phyloP scores from a whole-genome alignment of 2,888 invertebrate species.

The Asteroscopus sphinx region DNA sequence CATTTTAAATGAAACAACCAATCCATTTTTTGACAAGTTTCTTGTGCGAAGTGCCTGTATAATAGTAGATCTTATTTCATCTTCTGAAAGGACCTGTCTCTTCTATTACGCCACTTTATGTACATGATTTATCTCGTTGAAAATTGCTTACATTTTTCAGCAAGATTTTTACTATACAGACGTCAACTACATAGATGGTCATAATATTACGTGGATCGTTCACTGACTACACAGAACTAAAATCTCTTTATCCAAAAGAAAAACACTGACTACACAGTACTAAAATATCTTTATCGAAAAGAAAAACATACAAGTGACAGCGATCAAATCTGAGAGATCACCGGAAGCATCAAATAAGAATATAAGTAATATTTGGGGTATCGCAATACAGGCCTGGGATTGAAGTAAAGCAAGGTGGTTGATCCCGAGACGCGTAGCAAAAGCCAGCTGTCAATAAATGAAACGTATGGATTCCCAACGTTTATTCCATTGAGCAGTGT shows the following conservation, averaged over 20 bases:
- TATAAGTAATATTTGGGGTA: conserved; percentile 38
- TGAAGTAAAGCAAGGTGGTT: conserved; percentile 52
- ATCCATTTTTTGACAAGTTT: conserved; percentile 27
- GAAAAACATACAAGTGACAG: conserved; percentile 15
- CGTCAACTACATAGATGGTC: conserved; percentile 16
- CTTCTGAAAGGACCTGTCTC: conserved; percentile 44
- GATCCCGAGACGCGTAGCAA: conserved; percentile 47
- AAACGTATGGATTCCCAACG: conserved; percentile 54
- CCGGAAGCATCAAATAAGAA: conserved; percentile 24
- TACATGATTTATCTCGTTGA: conserved; percentile 43
- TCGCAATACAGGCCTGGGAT: conserved; percentile 44
- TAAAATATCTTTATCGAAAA: conserved; percentile 26
- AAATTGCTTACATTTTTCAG: conserved; percentile 50
- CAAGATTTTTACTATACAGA: conserved; percentile 33
- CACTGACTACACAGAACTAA: conserved; percentile 26
- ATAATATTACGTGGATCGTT: conserved; percentile 16
- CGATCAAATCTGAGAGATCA: conserved; percentile 16
- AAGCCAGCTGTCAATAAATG: conserved; percentile 63
- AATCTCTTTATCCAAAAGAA: conserved; percentile 25
- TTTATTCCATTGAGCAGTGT: conserved; percentile 51
- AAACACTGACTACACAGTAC: conserved; percentile 32
- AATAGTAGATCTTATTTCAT: conserved; percentile 33
- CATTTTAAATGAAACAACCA: conserved; percentile 15
- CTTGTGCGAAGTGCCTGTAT: conserved; percentile 29
- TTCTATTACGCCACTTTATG: conserved; percentile 46